A percentile compares a stretch with the other conserved stretches of the same genome.
Evolutionary conservation across 2,888 invertebrate species (phyloP).

Genomic region (Cylindroiulus punctatus): DNA sequence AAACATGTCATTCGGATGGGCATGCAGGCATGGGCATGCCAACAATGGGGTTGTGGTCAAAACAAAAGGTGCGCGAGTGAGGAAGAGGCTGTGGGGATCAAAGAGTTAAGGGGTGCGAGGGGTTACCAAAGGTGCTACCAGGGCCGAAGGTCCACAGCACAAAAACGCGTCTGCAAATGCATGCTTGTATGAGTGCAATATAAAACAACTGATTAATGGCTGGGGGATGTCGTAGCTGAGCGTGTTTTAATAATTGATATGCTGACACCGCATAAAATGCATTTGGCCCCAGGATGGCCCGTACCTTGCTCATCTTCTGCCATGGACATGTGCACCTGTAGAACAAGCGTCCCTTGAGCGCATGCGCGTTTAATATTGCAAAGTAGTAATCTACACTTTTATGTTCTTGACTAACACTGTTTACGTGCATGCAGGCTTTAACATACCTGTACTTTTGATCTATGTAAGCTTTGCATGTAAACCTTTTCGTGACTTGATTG

Average conservation of each 20-base stretch:
- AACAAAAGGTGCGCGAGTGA: background rate
- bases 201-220: background rate
- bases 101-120: constrained; percentile 8
- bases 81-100: background rate
- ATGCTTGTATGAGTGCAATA: background rate
- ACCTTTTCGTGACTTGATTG: no score
- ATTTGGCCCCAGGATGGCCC: no score
- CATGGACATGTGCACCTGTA: no score
- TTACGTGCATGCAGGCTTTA: no score
- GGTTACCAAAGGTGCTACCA: background rate
- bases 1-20: constrained; percentile 30
- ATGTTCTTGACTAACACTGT: no score
- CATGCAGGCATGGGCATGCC: background rate
- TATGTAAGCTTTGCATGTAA: no score
- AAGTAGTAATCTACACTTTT: no score
- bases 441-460: no score
- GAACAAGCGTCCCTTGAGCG: no score
- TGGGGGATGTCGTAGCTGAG: background rate
- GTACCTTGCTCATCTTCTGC: no score
- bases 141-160: background rate
- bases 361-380: no score
- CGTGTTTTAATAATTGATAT: background rate
- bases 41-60: constrained; percentile 33
- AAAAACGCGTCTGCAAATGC: background rate
- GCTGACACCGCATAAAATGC: background rate